Conservation (phyloP, 2,888 invertebrate genomes). For the Auanema sp. region DNA sequence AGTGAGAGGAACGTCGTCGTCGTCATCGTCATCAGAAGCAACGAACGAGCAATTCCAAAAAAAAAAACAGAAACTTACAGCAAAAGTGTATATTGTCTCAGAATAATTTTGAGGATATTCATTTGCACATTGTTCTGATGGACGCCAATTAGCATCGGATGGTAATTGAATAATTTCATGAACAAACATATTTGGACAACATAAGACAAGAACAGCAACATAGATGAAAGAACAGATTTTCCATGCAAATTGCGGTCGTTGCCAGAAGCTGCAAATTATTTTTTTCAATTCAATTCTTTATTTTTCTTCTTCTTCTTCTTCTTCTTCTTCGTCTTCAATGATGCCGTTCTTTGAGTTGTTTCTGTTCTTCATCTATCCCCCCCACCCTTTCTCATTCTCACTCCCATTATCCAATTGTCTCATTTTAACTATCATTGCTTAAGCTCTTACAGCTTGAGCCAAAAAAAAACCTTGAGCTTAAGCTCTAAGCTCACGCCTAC, state of each 20-base stretch:
- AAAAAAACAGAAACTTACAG: no score
- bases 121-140: conserved; percentile 26
- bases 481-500: no score
- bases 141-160: conserved; percentile 23
- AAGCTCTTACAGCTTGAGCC: no score
- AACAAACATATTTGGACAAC: conserved; percentile 57
- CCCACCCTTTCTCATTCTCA: background rate
- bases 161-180: conserved; percentile 46
- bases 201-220: conserved; percentile 47
- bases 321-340: no score
- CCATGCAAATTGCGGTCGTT: conserved; percentile 54
- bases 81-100: conserved; percentile 52
- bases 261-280: conserved; percentile 47
- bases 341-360: background rate
- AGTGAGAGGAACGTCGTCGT: no score
- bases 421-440: no score
- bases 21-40: no score
- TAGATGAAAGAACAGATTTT: conserved; percentile 49
- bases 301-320: no score
- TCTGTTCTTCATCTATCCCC: background rate
- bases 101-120: conserved; percentile 38
- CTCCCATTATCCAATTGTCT: background rate
- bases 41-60: conserved; percentile 1
- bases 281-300: background rate
- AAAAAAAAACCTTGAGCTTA: no score